Evolutionary conservation across 2,888 invertebrate genomes (phyloP), one percentile per base, ranked within the genome.

Genomic region (Agriopis leucophaearia): DNA sequence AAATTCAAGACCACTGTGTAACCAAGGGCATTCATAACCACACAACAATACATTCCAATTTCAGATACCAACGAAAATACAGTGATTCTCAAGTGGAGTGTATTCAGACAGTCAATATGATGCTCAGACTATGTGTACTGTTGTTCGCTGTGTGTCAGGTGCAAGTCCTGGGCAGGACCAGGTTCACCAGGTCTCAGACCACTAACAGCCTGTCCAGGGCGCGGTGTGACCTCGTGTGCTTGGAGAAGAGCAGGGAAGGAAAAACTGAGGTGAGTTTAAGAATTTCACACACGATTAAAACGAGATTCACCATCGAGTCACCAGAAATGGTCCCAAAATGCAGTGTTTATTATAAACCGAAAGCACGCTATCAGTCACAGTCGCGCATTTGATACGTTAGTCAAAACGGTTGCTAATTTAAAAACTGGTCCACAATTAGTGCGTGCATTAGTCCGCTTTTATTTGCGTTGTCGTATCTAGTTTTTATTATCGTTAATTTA

Each of bases 221-320:
- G n/a, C 91, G 95, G 72, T 96, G 96, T 81, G 95, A 95, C 74
- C 90, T 95, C 18, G 90, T 91, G 73, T 96, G 96, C 80, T 90
- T 91, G 74, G 92, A 92, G 45, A 84, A 85, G 50, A 87, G 78
- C 71, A 88, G 89, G 70, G 89, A 91, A 38, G 83, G 76, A 12
- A 94, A 84, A 77, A 74, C 84, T n/a, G 81, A 88, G 88, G 94
- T 94, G 73, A 88, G 81, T 52, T 54, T 18, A 0, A 10, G 10
- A 6, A 36, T 15, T 9, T 6, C 1, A 51, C 50, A 1, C 13
- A 3, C 2, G 36, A 5, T 27, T 15, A 8, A 7, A 15, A 8
- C 6, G 0, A n/a, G 5, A 15, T 9, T 27, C 27, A 27, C 1
- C 18, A 27, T 27, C 18, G 18, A 27, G 18, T 27, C 18, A 3